A percentile compares a stretch with the other conserved stretches of the same genome.
phyloP scores from a whole-genome alignment of 2,888 invertebrate genomes.

The Sepiola atlantica region DNA sequence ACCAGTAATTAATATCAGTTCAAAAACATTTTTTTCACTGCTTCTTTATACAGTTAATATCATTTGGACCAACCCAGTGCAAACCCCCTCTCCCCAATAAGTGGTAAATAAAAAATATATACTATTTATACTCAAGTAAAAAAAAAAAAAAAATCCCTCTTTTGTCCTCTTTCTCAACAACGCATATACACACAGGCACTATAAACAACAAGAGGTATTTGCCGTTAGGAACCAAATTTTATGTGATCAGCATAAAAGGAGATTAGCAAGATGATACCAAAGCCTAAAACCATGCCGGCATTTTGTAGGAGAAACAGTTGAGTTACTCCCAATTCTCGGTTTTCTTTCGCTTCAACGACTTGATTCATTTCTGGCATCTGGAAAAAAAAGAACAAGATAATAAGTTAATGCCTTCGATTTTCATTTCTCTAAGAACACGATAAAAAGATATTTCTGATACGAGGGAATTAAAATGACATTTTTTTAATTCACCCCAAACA shows the following conservation, averaged over 20 bases:
- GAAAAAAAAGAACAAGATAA: conserved; percentile 48
- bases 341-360: conserved; percentile 73
- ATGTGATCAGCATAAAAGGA: conserved; percentile 33
- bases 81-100: not conserved
- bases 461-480: too few relatives aligned
- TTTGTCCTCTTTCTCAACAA: not conserved
- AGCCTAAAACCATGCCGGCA: conserved; percentile 69
- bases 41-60: not conserved
- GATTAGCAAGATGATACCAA: conserved; percentile 68
- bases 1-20: not conserved
- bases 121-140: not conserved
- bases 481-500: too few relatives aligned
- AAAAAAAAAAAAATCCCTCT: not conserved
- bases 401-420: not conserved
- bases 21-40: not conserved
- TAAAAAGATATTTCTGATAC: not conserved
- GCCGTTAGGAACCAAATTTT: not conserved
- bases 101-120: conserved; percentile 24
- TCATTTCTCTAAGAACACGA: not conserved
- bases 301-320: conserved; percentile 72
- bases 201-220: not conserved
- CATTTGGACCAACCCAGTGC: not conserved
- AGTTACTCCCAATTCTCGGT: conserved; percentile 57
- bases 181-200: not conserved
- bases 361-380: conserved; percentile 77